Evolutionary conservation across 2,888 invertebrate genomes (phyloP), one percentile per base, ranked within the genome.

Genomic region (Ditula angustiorana): DNA sequence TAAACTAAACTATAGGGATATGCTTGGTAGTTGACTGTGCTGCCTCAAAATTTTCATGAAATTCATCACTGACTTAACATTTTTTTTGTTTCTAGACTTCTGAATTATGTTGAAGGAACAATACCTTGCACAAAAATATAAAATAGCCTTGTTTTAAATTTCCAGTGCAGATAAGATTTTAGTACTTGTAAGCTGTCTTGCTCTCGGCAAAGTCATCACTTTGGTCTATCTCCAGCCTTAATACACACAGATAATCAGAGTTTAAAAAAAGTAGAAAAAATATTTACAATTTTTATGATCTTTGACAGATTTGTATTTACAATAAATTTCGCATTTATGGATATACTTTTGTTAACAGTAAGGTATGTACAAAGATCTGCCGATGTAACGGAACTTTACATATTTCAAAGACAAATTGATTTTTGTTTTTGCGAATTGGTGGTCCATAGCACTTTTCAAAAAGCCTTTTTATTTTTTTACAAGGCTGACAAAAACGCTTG

Each of bases 191-290:
- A 41, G 5, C 19, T 19, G 10, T 41, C 19, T 41, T 64, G 66
- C 67, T 66, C 73, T 74, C 71, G 80, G 89, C 90, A 91, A 90
- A 92, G 90, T 82, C 82, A 87, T 90, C 90, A 92, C 94, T 95
- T 95, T 95, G 95, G 95, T 94, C 94, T 94, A 93, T 93, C 93
- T 95, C 95, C 94, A 95, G 94, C 95, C 94, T 94, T 75, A 75
- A 79, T 41, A 83, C 83, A 87, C 83, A 83, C 80, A 82, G 79
- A 80, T 57, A 78, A 78, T 77, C 79, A 74, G 77, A 78, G 76
- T 72, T 64, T 70, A 71, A 41, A 69, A 56, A 67, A 71, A 74
- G 55, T 74, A 76, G 74, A 71, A 70, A 75, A 67, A 55, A 19
- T 66, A 63, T 69, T 61, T 68, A 68, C 62, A 67, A 37, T 44